Percentiles rank a stretch among this genome's conserved stretches.
phyloP scores from a whole-genome alignment of 2,113 vertebrate species.

The Sapajus apella region DNA sequence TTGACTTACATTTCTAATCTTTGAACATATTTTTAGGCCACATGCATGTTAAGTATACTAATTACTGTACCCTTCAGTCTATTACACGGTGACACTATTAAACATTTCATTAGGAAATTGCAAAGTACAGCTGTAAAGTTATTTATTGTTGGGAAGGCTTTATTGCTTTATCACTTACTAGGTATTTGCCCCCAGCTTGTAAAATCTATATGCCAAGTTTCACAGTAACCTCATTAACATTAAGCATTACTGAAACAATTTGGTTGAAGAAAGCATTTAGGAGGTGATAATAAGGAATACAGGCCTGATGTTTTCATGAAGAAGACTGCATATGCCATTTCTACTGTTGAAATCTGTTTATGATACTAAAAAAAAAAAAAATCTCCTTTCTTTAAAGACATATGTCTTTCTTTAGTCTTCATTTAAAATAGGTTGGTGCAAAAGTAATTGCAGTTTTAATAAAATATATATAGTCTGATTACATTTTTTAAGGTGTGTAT shows the following conservation, averaged over 20 bases:
- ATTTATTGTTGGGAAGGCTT: background rate
- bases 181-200: slow-evolving; percentile 32
- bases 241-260: background rate
- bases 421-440: slow-evolving; percentile 3
- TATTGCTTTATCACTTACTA: background rate
- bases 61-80: background rate
- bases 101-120: slow-evolving; percentile 45
- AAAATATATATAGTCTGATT: background rate
- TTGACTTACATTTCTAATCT: background rate
- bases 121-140: slow-evolving; percentile 31
- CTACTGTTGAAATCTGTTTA: background rate
- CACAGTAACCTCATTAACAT: background rate
- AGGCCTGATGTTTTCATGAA: background rate
- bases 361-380: background rate
- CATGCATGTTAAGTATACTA: background rate
- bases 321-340: background rate
- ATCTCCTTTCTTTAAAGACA: background rate
- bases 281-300: background rate
- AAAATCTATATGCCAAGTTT: slow-evolving; percentile 23
- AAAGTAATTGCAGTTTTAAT: too few relatives aligned
- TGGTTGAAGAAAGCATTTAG: background rate
- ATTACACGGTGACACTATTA: slow-evolving; percentile 23
- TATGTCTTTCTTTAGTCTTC: background rate
- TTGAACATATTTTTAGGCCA: background rate
- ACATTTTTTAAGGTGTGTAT: background rate